A percentile compares a stretch with the other conserved stretches of the same genome.
phyloP scores from a whole-genome alignment of 2,113 vertebrate species.

The Sigmodon hispidus region DNA sequence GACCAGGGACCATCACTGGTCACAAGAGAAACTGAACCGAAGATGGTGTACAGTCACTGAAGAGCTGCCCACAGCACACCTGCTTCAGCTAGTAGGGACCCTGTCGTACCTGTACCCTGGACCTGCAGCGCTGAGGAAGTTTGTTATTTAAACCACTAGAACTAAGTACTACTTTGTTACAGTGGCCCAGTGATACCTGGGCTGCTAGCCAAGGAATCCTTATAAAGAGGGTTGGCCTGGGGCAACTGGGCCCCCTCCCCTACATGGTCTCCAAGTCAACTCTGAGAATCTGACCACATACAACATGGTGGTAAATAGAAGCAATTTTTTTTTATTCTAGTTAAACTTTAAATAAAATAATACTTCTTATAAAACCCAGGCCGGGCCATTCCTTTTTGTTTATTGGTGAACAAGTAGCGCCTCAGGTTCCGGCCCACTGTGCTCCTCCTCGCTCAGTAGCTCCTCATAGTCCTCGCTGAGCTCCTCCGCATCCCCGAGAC shows the following conservation, averaged over 20 bases:
- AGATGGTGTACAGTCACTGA: too few species aligned
- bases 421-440: not conserved
- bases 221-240: not conserved
- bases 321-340: constrained; percentile 22
- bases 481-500: constrained; percentile 6
- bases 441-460: constrained; percentile 63
- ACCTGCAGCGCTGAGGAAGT: too few species aligned
- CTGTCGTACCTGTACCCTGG: rapidly evolving
- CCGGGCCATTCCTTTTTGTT: not conserved
- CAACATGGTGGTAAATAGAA: not conserved
- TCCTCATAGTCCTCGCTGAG: constrained; percentile 63
- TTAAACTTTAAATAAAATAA: not conserved
- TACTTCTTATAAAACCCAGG: not conserved
- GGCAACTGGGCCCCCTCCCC: not conserved
- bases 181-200: not conserved
- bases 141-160: not conserved
- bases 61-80: too few species aligned
- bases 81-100: not conserved
- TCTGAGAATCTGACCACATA: not conserved
- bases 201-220: not conserved
- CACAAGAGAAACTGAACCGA: rapidly evolving
- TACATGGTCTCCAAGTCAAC: not conserved
- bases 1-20: not conserved
- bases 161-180: not conserved
- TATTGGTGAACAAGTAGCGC: not conserved